Evolutionary conservation across 2,797 vertebrate species (phyloP).

Genomic region (Limnodromus scolopaceus): DNA sequence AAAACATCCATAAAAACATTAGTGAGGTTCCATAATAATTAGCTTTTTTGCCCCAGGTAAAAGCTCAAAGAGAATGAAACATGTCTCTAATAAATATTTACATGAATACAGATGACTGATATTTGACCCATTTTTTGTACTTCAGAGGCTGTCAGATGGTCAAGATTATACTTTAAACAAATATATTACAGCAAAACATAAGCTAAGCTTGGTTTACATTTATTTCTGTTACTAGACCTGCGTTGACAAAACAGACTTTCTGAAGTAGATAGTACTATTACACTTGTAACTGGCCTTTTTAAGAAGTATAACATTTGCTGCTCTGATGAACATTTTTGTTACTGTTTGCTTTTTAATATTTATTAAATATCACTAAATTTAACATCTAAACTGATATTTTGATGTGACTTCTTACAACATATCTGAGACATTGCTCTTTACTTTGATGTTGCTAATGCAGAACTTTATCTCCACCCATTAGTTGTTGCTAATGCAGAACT

Average conservation of each 20-base stretch:
- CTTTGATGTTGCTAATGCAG: neutral
- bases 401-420: neutral
- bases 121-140: neutral
- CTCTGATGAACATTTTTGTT: slow-evolving; percentile 4
- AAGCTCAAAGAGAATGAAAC: neutral
- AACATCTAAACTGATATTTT: neutral
- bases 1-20: neutral
- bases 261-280: neutral
- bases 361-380: neutral
- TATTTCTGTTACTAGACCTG: slow-evolving; percentile 9
- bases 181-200: neutral
- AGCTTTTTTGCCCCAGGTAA: neutral
- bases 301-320: neutral
- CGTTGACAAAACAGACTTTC: slow-evolving; percentile 12
- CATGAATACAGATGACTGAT: neutral
- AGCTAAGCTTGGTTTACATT: slow-evolving; percentile 3
- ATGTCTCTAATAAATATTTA: neutral
- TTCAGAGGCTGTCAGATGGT: neutral
- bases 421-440: neutral
- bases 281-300: neutral
- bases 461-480: neutral
- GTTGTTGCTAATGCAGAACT: neutral
- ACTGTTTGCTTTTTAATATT: slow-evolving; percentile 23
- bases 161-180: slow-evolving; percentile 33
- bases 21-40: neutral